Evolutionary conservation across 2,113 vertebrate species (phyloP), one percentile per base, ranked within the genome.

Genomic region (Gracilinanus agilis): DNA sequence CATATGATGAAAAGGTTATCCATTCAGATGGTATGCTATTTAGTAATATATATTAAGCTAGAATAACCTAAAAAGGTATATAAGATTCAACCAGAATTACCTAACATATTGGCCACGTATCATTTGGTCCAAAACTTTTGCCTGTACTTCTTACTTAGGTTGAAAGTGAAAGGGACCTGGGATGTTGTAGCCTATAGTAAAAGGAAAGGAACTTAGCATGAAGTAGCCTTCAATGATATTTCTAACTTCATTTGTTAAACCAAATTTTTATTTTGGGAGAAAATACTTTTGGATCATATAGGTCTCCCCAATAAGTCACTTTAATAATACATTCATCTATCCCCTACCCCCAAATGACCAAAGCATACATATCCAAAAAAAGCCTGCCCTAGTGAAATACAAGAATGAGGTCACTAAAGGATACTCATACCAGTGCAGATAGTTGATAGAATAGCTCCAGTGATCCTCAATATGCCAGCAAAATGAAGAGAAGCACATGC

Each of bases 401-500:
- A 0, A 67, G 56, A 58, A 90, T 55, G 23, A 93, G 44, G 5
- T 40, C 54, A 96, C 24, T 1, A 21, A 93, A 94, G 58, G 90
- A 7, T 67, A 29, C 49, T 75, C 99, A 91, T 98, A 99, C 99
- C 99, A 99, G 90, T 99, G 99, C 97, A 99, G 98, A 97, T 99
- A 99, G 98, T 99, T 99, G 98, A 99, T 99, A 91, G 99, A 99
- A 96, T 99, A 99, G 95, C 99, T 99, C 99, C 99, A 99, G 98
- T 99, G 99, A 97, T 99, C 99, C 97, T 99, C 99, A 53, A 99
- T 99, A 95, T 99, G 99, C 99, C 99, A 99, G 97, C 99, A 99
- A 96, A 99, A 99, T 0, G 99, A 99, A 90, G 99, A 99, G 98
- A 99, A 99, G 97, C 99, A 99, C 99, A 99, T 99, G 91, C 99